Conservation (phyloP, 53 echinoderm and acorn worm species). For the Antedon mediterranea region DNA sequence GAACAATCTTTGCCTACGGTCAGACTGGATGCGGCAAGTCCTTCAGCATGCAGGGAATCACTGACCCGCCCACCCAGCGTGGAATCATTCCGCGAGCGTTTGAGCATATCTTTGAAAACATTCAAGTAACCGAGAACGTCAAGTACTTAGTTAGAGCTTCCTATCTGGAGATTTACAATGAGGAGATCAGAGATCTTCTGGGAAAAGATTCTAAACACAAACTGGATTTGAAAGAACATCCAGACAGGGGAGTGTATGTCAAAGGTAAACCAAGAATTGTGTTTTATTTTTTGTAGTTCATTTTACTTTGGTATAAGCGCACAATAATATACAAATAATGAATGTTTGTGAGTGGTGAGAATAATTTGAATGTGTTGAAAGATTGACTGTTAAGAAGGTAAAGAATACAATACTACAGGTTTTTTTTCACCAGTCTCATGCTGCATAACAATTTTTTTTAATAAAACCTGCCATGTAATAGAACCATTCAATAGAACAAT, state of each 20-base stretch:
- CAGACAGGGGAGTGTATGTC: slow-evolving; percentile 93
- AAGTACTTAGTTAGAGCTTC: slow-evolving; percentile 84
- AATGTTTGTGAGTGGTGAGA: neutral
- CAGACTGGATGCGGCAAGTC: slow-evolving; percentile 98
- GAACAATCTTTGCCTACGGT: slow-evolving; percentile 95
- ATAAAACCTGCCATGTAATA: too few relatives aligned
- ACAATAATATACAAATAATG: too few relatives aligned
- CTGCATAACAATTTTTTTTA: too few relatives aligned
- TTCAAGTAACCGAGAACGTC: slow-evolving; percentile 81
- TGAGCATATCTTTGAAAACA: slow-evolving; percentile 99
- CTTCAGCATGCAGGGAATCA: slow-evolving; percentile 99
- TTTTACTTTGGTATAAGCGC: neutral
- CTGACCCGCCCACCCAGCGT: slow-evolving; percentile 77
- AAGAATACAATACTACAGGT: too few relatives aligned
- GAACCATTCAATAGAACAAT: too few relatives aligned
- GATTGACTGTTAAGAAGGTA: too few relatives aligned
- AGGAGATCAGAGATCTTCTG: slow-evolving; percentile 77
- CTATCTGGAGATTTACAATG: slow-evolving; percentile 97
- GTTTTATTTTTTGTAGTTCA: neutral
- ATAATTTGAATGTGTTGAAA: neutral
- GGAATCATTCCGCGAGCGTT: slow-evolving; percentile 90
- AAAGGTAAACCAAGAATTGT: slow-evolving; percentile 50
- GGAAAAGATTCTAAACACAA: slow-evolving; percentile 62
- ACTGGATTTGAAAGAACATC: slow-evolving; percentile 89
- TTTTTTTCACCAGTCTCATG: too few relatives aligned